Percentiles rank a stretch among this genome's conserved stretches.
phyloP scores from a whole-genome alignment of 2,797 vertebrate species.

The Sebastes dallii region DNA sequence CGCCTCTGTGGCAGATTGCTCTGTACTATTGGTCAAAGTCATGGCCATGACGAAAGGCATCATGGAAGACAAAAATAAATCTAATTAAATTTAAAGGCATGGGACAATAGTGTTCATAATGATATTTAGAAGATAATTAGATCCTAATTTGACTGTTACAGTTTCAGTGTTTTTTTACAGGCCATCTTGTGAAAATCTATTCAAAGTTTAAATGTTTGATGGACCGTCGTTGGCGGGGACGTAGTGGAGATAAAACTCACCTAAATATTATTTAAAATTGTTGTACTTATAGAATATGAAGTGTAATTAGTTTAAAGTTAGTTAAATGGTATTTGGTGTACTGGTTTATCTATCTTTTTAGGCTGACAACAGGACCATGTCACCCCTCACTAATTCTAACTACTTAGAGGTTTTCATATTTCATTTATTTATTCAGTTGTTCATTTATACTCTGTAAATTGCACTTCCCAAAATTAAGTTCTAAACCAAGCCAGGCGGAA shows the following conservation, averaged over 20 bases:
- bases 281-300: not conserved
- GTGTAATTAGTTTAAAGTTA: no score
- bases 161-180: not conserved
- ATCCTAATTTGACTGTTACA: not conserved
- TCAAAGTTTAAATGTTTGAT: not conserved
- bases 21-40: no score
- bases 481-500: rapidly evolving
- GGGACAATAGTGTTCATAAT: not conserved
- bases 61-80: no score
- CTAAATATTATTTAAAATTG: not conserved
- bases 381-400: not conserved
- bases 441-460: not conserved
- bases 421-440: not conserved
- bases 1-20: no score
- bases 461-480: not conserved
- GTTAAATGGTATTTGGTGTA: no score
- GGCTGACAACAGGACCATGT: no score
- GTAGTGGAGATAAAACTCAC: rapidly evolving
- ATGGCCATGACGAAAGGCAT: no score
- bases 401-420: not conserved
- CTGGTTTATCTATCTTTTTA: no score
- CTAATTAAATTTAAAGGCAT: not conserved
- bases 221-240: no score
- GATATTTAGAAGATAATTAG: not conserved
- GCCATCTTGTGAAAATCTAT: not conserved